A percentile compares a stretch with the other conserved stretches of the same genome.
phyloP scores from a whole-genome alignment of 2,888 invertebrate genomes.

The Sepiola atlantica region DNA sequence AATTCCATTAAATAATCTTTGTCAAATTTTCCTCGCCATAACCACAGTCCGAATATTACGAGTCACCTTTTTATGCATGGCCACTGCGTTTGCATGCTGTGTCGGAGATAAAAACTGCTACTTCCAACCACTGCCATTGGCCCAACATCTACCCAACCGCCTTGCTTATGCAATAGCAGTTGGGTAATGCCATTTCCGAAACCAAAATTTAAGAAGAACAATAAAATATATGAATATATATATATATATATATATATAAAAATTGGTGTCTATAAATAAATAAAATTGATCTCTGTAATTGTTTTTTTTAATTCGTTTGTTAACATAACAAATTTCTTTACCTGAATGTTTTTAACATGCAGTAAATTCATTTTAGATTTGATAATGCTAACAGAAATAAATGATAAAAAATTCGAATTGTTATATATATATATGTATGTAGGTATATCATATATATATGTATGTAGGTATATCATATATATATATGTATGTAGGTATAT shows the following conservation, averaged over 20 bases:
- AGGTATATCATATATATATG: too few species aligned
- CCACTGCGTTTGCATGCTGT: background rate
- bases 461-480: too few species aligned
- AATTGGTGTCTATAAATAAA: background rate
- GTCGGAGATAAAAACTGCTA: background rate
- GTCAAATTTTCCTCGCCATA: background rate
- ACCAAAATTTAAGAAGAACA: background rate
- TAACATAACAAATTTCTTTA: too few species aligned
- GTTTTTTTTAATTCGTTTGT: background rate
- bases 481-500: too few species aligned
- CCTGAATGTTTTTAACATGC: too few species aligned
- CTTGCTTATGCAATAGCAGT: background rate
- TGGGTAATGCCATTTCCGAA: background rate
- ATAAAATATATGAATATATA: background rate
- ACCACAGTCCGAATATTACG: background rate
- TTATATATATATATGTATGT: too few species aligned
- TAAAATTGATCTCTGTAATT: background rate
- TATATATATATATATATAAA: background rate
- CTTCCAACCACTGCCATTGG: slow-evolving; percentile 19
- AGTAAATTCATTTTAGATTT: too few species aligned
- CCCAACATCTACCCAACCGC: background rate
- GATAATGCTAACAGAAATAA: too few species aligned
- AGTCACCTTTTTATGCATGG: background rate
- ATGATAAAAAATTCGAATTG: too few species aligned
- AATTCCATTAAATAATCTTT: background rate